Percentiles rank a stretch among this genome's conserved stretches.
These are phyloP conservation scores for Cosmia pyralina DNA, from an alignment of 2,888 invertebrate genomes.

Conservation along the genomic window DNA sequence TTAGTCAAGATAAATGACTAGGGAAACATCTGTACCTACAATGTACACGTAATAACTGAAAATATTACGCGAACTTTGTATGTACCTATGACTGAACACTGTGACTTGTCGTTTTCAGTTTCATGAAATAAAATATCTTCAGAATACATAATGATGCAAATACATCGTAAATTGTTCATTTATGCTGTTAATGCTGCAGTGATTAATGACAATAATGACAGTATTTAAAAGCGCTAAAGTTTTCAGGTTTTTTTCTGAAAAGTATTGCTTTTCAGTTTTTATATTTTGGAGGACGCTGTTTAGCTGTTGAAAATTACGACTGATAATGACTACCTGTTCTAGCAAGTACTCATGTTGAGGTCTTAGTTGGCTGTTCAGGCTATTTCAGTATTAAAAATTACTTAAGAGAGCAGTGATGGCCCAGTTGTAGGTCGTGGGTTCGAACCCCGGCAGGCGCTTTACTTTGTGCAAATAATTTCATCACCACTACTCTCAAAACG, in stretches of 20 bases:
- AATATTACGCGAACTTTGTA: conserved; percentile 14
- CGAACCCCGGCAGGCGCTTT: no score
- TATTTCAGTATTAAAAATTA: no score
- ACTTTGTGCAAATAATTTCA: no score
- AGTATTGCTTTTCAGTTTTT: background rate
- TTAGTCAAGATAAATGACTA: conserved; percentile 13
- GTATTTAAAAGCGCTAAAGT: background rate
- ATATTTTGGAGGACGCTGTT: no score
- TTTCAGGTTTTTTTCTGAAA: background rate
- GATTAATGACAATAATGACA: conserved; percentile 5
- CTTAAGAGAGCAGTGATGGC: no score
- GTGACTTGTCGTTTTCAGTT: conserved; percentile 3
- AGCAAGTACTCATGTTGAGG: no score
- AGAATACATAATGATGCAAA: background rate
- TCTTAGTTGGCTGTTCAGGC: no score
- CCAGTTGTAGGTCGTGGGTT: no score
- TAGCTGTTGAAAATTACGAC: no score
- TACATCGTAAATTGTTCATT: conserved; percentile 21
- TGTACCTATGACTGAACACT: background rate
- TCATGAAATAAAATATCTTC: background rate
- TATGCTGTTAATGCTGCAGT: conserved; percentile 16
- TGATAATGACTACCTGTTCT: no score
- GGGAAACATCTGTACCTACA: background rate
- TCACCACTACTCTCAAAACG: no score
- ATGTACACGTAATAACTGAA: conserved; percentile 15